A percentile compares a stretch with the other conserved stretches of the same genome.
phyloP scores from a whole-genome alignment of 2,888 invertebrate species.

The Ferdinandea cuprea region DNA sequence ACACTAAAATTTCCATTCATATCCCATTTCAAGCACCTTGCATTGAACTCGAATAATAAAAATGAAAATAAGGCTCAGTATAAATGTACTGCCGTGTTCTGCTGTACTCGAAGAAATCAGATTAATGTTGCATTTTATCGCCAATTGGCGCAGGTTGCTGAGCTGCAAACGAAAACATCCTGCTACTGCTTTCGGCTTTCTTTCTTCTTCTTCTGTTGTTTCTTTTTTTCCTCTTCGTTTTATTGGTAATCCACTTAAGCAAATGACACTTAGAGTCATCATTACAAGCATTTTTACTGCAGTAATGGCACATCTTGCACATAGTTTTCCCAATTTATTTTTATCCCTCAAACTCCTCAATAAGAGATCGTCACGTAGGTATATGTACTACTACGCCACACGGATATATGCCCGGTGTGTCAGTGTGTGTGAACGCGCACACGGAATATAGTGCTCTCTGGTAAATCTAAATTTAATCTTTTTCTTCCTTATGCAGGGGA shows the following conservation, averaged over 20 bases:
- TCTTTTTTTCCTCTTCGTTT: slow-evolving; percentile 78
- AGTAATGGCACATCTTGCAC: slow-evolving; percentile 83
- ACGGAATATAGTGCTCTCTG: slow-evolving; percentile 29
- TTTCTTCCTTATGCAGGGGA: slow-evolving; percentile 35
- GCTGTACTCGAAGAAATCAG: slow-evolving; percentile 75
- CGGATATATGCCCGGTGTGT: slow-evolving; percentile 10
- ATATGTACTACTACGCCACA: background rate
- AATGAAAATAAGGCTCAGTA: slow-evolving; percentile 58
- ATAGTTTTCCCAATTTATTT: slow-evolving; percentile 82
- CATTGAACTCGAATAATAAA: slow-evolving; percentile 68
- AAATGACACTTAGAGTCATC: slow-evolving; percentile 83
- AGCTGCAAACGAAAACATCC: slow-evolving; percentile 47
- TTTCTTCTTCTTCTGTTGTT: slow-evolving; percentile 57
- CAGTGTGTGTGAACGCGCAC: slow-evolving; percentile 39
- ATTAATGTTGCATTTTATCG: slow-evolving; percentile 82
- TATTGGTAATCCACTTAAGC: slow-evolving; percentile 83
- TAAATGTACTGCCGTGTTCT: slow-evolving; percentile 42
- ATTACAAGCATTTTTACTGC: slow-evolving; percentile 83
- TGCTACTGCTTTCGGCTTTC: slow-evolving; percentile 71
- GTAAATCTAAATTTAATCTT: slow-evolving; percentile 74
- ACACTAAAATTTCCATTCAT: slow-evolving; percentile 69
- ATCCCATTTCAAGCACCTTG: slow-evolving; percentile 67
- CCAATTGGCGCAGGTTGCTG: slow-evolving; percentile 73
- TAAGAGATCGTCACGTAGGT: slow-evolving; percentile 50
- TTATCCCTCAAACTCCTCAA: slow-evolving; percentile 78